Conservation (phyloP, 2,888 invertebrate genomes). For the Sarcophaga carnaria region DNA sequence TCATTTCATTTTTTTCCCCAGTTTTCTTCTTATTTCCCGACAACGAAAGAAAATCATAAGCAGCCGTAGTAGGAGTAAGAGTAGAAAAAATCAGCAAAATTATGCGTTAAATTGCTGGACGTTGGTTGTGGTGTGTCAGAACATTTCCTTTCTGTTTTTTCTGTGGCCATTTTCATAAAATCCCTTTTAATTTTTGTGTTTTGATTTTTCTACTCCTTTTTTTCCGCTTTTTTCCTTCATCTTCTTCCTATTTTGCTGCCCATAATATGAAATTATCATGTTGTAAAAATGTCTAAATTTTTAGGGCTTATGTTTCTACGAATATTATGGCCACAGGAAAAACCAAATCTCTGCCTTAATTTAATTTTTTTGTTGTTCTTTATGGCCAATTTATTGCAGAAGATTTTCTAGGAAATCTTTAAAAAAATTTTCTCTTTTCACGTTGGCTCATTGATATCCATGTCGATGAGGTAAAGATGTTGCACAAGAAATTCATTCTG, state of each 20-base stretch:
- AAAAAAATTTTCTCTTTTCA: neutral
- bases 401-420: slow-evolving; percentile 20
- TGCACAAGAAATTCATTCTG: slow-evolving; percentile 56
- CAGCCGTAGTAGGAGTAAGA: neutral
- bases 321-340: slow-evolving; percentile 11
- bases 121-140: neutral
- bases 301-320: neutral
- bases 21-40: no score
- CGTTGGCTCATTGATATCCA: neutral
- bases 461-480: neutral
- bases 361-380: slow-evolving; percentile 16
- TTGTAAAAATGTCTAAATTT: neutral
- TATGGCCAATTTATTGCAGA: neutral
- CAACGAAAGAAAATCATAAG: no score
- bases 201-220: neutral
- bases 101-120: slow-evolving; percentile 19
- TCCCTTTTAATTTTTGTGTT: neutral
- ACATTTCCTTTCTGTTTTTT: neutral
- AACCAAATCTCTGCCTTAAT: slow-evolving; percentile 31
- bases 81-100: slow-evolving; percentile 4
- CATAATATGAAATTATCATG: slow-evolving; percentile 23
- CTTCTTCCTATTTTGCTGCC: neutral
- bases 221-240: neutral
- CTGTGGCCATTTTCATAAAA: neutral
- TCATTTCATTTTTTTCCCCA: no score